Base-by-base conservation (phyloP, 1,140 invertebrate genomes). In the Brachionus manjavacas region DNA sequence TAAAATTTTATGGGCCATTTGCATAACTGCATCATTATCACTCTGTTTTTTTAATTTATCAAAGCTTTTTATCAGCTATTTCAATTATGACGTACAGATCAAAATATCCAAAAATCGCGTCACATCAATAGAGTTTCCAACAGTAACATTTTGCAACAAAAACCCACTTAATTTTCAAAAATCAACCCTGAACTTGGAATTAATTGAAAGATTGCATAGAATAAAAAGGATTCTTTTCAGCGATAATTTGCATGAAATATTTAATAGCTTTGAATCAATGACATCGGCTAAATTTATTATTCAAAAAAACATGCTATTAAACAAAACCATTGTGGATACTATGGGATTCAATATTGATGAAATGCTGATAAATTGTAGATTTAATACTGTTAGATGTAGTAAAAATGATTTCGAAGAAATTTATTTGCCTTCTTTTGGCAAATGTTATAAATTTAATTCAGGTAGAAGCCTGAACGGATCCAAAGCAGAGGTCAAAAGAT, bases 111-210 rank as follows among this genome's bases (percentile, higher is more conserved):
- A 3, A 4, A 11, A 20, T 41, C 41, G 12, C 12, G 2, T 49
- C 20, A 11, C 28, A 43, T 60, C 78, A 23, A 80, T 88, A 70
- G 85, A 87, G 3, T 90, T 90, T 85, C 89, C 89, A 12, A 88
- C 88, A 39, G 87, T 90, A 0, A 89, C 89, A 0, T 78, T 90
- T 14, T 90, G 89, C 83, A 90, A 90, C 85, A 66, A 89, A n/a
- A 90, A 90, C 85, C 88, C 89, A 0, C 64, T 87, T 16, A 85
- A 86, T 31, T 70, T 23, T 11, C 12, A 70, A 70, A 31, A 70
- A 35, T 39, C 12, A 66, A 4, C 12, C 11, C 12, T 70, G 3
- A 6, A 35, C 14, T 6, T 70, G 25, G 4, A n/a, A 20, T 70
- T n/a, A 7, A 28, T 70, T n/a, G 23, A 25, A 28, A 9, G n/a